Base-by-base conservation (phyloP, 1,140 invertebrate species). In the Microvelia longipes region DNA sequence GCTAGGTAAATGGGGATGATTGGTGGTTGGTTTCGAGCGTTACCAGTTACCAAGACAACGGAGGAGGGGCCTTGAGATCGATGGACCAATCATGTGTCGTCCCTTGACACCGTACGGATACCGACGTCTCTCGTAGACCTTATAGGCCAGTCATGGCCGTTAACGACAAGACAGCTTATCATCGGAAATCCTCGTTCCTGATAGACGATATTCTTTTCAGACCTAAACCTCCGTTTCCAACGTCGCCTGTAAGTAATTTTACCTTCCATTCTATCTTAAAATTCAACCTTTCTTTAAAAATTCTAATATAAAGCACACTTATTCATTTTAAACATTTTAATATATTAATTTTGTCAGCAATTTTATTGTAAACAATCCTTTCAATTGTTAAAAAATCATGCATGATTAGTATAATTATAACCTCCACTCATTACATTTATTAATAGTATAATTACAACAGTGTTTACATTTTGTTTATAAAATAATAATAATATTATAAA, bases 141-240 rank as follows among this genome's bases (percentile, higher is more conserved):
- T 50, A 50, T 50, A 50, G 62, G 62, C 62, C 15, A 64, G 62
- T 24, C 62, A 64, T 64, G 62, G 62, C 62, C 25, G 62, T 64
- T 64, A 15, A 64, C 62, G 62, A 64, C 62, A 64, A 64, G 62
- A 24, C 62, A 26, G 29, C 61, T 26, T 28, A 68, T 27, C 68
- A 30, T n/a, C 35, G n/a, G 5, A 69, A 50, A 26, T 30, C 68
- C 65, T 69, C 68, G 19, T 69, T 69, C 26, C 68, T 69, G 19
- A 69, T 69, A 19, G 68, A 69, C 68, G 68, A 69, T 27, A 69
- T 69, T 13, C 68, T 69, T 26, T 69, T 69, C 62, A 64, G 68
- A 50, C 68, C 68, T 19, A 67, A 67, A 29, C 11, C 66, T 11
- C 11, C 15, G 2, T 64, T 64, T 64, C 62, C 11, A 24, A 24